Evolutionary conservation across 2,797 vertebrate species (phyloP), one percentile per base, ranked within the genome.

Genomic region (Poliocrania exsul): DNA sequence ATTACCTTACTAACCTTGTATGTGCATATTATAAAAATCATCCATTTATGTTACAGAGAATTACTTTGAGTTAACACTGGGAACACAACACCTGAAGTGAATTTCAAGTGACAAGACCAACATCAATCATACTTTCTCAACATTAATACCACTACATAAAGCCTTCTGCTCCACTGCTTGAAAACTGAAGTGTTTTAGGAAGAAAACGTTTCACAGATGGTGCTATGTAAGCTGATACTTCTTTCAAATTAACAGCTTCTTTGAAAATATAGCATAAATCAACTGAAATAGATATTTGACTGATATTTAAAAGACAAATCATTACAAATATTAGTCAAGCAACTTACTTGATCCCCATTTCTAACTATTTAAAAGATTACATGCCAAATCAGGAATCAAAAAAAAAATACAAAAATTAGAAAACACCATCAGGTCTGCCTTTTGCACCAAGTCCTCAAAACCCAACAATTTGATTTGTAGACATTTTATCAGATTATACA

Each of bases 111-210:
- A 97, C 95, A 97, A 96, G 92, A 57, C 86, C 81, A 92, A 97
- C 97, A 97, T 98, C 98, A 98, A 98, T 98, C 97, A 97, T 96
- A 88, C 92, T 96, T 98, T 93, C 95, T 94, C 88, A 64, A 84
- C 89, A 97, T 93, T 97, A 96, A 95, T 64, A 56, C 78, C 91
- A 97, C 66, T 95, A 92, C 88, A 95, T 73, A 96, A 96, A 97
- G 77, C 90, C 94, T 95, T 97, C 92, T 95, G 96, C 91, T 93
- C 95, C 92, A 95, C 29, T 95, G 96, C 91, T 95, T 97, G 92
- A 97, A 97, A 97, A 94, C 19, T 3, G 47, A 92, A 91, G 60
- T 85, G 94, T 95, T 95, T 69, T 73, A 94, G 57, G 85, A 88
- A 75, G 77, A 95, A 97, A 95, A 91, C 72, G 25, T 79, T 78